These are phyloP conservation scores for Myanophis thanlyinensis DNA, from an alignment of 2,113 vertebrate genomes.

Conservation along the genomic window DNA sequence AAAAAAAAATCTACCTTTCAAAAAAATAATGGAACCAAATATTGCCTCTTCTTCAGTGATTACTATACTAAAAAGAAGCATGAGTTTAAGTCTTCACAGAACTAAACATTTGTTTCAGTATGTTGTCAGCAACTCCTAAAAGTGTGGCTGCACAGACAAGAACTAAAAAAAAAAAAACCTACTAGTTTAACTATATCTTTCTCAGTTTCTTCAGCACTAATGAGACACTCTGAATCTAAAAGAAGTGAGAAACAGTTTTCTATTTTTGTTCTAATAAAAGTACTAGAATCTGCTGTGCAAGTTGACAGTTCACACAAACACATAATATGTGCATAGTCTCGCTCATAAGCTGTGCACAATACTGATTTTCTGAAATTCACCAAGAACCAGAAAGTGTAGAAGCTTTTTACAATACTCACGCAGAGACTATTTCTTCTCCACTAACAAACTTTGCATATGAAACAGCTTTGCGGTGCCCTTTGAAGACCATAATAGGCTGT, in stretches of 20 bases:
- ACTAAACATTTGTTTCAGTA: background rate
- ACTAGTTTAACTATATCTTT: background rate
- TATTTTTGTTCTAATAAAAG: constrained; percentile 33
- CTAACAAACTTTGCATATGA: constrained; percentile 99
- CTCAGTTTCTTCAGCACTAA: background rate
- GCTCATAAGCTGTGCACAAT: background rate
- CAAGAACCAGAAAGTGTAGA: background rate
- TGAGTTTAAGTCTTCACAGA: background rate
- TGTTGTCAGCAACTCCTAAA: constrained; percentile 1
- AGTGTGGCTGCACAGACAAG: accelerated
- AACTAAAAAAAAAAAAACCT: background rate
- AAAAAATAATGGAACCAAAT: background rate
- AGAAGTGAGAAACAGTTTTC: background rate
- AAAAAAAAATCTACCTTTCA: background rate
- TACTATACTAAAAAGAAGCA: background rate
- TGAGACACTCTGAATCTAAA: constrained; percentile 13
- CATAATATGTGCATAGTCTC: background rate
- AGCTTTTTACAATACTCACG: constrained; percentile 80
- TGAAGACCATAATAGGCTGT: constrained; percentile 99
- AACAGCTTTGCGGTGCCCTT: constrained; percentile 96
- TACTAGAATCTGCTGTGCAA: constrained; percentile 28
- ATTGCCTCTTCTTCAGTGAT: background rate
- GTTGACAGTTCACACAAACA: constrained; percentile 7
- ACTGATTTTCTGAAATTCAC: accelerated
- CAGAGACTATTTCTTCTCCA: constrained; percentile 97